Conservation (phyloP, 2,797 vertebrate species). For the Microhierax caerulescens region DNA sequence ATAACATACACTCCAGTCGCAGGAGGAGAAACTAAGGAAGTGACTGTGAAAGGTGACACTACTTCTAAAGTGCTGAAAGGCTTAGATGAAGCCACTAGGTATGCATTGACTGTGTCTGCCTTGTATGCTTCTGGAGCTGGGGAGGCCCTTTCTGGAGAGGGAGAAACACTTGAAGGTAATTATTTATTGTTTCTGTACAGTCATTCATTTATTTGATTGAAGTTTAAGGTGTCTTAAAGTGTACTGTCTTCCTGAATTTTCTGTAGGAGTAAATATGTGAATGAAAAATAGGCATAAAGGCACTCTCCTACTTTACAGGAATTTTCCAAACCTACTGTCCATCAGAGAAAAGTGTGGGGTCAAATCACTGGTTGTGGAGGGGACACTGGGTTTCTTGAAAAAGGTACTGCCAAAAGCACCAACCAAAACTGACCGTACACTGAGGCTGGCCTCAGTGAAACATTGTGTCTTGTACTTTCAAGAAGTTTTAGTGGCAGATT, state of each 20-base stretch:
- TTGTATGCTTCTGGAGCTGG: constrained; percentile 89
- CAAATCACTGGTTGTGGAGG: not conserved
- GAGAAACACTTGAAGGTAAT: constrained; percentile 96
- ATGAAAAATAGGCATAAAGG: not conserved
- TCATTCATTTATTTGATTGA: not conserved
- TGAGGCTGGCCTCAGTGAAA: not conserved
- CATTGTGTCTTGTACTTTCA: not conserved
- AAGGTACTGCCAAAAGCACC: not conserved
- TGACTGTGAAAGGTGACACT: constrained; percentile 83
- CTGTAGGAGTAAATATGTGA: not conserved
- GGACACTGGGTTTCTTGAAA: not conserved
- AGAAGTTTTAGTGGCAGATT: not conserved
- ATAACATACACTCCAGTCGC: constrained; percentile 80
- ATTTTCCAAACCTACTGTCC: not conserved
- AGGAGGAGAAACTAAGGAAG: constrained; percentile 88
- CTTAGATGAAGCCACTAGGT: constrained; percentile 86
- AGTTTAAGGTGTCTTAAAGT: not conserved
- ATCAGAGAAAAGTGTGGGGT: not conserved
- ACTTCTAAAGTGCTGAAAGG: constrained; percentile 83
- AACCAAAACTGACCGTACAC: not conserved
- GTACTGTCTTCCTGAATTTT: not conserved
- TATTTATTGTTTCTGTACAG: not conserved
- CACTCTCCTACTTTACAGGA: not conserved
- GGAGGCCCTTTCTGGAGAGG: constrained; percentile 88
- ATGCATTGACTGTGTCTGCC: constrained; percentile 89